Conservation (phyloP, 2,888 invertebrate species). For the Folsomia candida region DNA sequence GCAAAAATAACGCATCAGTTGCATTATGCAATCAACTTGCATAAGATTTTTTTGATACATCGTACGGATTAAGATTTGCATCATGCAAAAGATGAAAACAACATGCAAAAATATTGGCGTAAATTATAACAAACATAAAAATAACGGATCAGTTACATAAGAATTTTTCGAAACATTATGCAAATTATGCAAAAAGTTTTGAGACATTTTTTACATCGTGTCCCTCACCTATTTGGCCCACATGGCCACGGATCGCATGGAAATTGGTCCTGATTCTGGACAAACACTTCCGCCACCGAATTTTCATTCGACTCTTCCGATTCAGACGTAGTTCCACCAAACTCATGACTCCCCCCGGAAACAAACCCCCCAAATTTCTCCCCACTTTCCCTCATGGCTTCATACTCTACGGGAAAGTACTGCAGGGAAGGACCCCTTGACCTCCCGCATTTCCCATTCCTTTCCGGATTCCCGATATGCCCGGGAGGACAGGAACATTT, state of each 20-base stretch:
- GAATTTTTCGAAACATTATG: no score
- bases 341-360: background rate
- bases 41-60: no score
- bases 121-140: no score
- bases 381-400: background rate
- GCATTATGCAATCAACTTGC: no score
- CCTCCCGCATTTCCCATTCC: conserved; percentile 7
- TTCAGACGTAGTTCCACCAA: background rate
- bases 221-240: conserved; percentile 32
- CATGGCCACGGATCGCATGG: conserved; percentile 37
- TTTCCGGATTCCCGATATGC: conserved; percentile 16
- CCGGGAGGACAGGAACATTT: conserved; percentile 29
- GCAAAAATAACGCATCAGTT: no score
- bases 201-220: no score
- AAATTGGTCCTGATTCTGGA: background rate
- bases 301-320: background rate
- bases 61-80: no score
- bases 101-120: no score
- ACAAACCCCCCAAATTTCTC: background rate
- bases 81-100: no score
- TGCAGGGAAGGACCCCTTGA: conserved; percentile 20
- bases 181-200: no score
- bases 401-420: conserved; percentile 21
- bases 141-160: no score
- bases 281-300: conserved; percentile 7